Evolutionary conservation across 2,113 vertebrate genomes (phyloP).

Genomic region (Aramus guarauna): DNA sequence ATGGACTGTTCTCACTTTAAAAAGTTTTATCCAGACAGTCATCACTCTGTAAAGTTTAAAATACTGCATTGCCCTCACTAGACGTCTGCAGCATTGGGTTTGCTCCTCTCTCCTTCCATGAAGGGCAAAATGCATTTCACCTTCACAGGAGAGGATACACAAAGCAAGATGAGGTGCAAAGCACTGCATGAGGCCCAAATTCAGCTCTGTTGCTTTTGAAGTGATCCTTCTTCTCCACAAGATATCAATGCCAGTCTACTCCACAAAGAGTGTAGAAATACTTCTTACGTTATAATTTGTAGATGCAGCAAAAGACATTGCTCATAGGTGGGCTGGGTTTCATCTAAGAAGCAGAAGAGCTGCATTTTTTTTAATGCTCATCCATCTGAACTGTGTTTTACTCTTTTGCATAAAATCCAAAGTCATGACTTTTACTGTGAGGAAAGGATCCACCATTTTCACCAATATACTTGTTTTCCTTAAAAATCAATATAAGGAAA

Average conservation of each 20-base stretch:
- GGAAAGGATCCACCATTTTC: not conserved
- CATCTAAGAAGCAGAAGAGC: not conserved
- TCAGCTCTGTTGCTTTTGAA: not conserved
- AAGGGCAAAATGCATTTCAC: not conserved
- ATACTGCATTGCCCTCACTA: not conserved
- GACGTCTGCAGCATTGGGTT: not conserved
- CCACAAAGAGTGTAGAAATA: not conserved
- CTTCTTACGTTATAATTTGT: not conserved
- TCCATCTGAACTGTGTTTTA: not conserved
- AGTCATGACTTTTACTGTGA: not conserved
- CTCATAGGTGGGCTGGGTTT: not conserved
- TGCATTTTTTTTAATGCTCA: not conserved
- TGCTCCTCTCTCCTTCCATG: not conserved
- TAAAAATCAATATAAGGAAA: slow-evolving; percentile 42
- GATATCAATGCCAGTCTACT: not conserved
- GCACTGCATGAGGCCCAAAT: not conserved
- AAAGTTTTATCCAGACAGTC: not conserved
- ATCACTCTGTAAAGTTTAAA: not conserved
- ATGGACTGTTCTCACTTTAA: not conserved
- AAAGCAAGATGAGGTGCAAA: not conserved
- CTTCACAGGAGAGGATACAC: not conserved
- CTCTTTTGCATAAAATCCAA: not conserved
- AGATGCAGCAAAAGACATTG: not conserved
- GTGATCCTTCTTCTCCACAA: not conserved
- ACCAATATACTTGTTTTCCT: slow-evolving; percentile 30